Conservation (phyloP, 2,113 vertebrate genomes). For the Andinoacara biseriatus region DNA sequence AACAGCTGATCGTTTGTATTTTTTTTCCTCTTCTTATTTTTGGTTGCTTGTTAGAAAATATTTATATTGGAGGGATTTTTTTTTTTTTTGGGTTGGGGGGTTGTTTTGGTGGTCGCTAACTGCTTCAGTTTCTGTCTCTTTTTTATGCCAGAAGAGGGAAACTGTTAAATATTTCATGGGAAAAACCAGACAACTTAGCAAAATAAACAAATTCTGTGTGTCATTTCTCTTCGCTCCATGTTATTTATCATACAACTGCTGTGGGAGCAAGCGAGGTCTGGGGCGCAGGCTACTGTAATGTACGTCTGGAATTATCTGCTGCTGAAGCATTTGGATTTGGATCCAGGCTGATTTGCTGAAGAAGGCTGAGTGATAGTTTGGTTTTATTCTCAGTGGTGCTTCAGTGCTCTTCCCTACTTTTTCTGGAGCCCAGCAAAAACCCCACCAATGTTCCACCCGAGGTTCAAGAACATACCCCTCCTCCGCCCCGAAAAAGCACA, state of each 20-base stretch:
- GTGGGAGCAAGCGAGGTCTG: neutral
- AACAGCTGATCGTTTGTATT: neutral
- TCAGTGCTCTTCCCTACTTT: neutral
- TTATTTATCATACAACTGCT: neutral
- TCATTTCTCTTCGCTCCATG: neutral
- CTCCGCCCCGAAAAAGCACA: conserved; percentile 58
- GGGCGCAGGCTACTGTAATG: neutral
- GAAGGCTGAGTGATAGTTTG: neutral
- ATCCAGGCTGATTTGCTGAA: neutral
- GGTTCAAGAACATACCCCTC: conserved; percentile 25
- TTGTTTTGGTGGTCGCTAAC: neutral
- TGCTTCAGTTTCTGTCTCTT: neutral
- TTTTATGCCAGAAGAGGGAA: neutral
- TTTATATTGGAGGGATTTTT: neutral
- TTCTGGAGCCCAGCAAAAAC: conserved; percentile 38
- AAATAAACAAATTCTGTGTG: neutral
- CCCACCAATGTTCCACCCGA: neutral
- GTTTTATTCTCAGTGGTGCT: neutral
- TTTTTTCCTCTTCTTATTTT: neutral
- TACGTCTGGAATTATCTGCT: neutral
- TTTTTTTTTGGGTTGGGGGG: neutral
- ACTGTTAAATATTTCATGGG: neutral
- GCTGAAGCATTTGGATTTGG: neutral
- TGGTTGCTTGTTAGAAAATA: neutral
- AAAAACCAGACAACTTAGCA: neutral